Conservation (phyloP, 2,797 vertebrate genomes). For the Falco biarmicus region DNA sequence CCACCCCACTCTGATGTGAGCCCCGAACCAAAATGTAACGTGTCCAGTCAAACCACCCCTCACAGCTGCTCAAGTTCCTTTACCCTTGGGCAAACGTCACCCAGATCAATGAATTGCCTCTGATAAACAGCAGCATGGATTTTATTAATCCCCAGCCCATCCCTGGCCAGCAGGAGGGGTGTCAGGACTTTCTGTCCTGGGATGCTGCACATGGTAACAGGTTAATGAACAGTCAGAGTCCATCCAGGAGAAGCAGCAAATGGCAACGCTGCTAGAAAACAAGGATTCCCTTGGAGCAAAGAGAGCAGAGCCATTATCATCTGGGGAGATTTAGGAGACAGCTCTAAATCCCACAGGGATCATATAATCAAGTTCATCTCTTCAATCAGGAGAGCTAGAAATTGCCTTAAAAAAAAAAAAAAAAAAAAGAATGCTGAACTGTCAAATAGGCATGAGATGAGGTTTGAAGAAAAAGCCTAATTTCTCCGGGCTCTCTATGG, state of each 20-base stretch:
- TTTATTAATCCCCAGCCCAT: background rate
- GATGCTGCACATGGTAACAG: fast-evolving
- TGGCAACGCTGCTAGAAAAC: background rate
- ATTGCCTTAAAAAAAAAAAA: background rate
- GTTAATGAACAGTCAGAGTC: no score
- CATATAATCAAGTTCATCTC: slow-evolving; percentile 15
- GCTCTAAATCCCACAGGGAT: background rate
- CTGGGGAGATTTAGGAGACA: slow-evolving; percentile 47
- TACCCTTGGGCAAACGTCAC: background rate
- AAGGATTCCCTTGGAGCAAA: background rate
- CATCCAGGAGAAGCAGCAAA: background rate
- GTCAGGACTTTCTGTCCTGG: background rate
- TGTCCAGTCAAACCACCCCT: background rate
- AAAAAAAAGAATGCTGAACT: background rate
- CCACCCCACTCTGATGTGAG: background rate
- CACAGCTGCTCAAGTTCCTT: background rate
- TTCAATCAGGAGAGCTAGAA: background rate
- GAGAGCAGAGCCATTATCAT: background rate
- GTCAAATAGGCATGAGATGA: background rate
- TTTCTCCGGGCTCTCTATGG: background rate
- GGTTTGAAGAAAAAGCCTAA: background rate
- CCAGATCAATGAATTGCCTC: background rate
- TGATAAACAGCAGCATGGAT: background rate
- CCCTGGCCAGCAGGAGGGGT: background rate
- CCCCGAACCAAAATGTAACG: fast-evolving